phyloP scores from a whole-genome alignment of 2,888 invertebrate species.

The Siphonodentalium dalli region DNA sequence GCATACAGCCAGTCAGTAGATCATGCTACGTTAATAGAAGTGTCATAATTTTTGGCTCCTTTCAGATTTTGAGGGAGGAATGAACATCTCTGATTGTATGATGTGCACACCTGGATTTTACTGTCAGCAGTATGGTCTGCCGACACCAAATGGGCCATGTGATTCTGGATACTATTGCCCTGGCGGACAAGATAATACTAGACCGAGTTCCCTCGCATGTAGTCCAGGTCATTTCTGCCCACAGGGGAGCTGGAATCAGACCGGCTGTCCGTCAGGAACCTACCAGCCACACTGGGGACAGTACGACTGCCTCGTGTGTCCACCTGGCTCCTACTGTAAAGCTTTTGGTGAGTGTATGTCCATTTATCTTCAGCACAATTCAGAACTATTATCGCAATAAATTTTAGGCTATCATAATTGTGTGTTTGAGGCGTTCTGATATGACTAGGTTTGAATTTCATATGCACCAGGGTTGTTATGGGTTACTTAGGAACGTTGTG shows the following conservation, averaged over 20 bases:
- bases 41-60: too few relatives aligned
- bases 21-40: too few relatives aligned
- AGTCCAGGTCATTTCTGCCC: constrained; percentile 62
- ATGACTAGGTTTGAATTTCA: too few relatives aligned
- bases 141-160: constrained; percentile 48
- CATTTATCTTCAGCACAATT: too few relatives aligned
- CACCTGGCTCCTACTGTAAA: constrained; percentile 57
- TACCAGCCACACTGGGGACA: constrained; percentile 58
- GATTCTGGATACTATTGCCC: constrained; percentile 60
- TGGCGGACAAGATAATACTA: constrained; percentile 49
- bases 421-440: too few relatives aligned
- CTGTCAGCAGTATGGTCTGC: constrained; percentile 54
- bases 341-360: constrained; percentile 49
- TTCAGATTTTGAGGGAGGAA: constrained; percentile 48
- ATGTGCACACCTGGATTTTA: constrained; percentile 56
- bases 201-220: constrained; percentile 48
- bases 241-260: constrained; percentile 56
- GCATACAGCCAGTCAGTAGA: too few relatives aligned
- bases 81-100: constrained; percentile 50
- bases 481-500: too few relatives aligned
- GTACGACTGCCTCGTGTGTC: constrained; percentile 54
- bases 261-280: constrained; percentile 60
- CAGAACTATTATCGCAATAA: too few relatives aligned
- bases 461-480: too few relatives aligned
- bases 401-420: too few relatives aligned